Percentiles rank a stretch among this genome's conserved stretches.
Evolutionary conservation across 2,888 invertebrate species (phyloP).

Genomic region (Lobophora halterata): DNA sequence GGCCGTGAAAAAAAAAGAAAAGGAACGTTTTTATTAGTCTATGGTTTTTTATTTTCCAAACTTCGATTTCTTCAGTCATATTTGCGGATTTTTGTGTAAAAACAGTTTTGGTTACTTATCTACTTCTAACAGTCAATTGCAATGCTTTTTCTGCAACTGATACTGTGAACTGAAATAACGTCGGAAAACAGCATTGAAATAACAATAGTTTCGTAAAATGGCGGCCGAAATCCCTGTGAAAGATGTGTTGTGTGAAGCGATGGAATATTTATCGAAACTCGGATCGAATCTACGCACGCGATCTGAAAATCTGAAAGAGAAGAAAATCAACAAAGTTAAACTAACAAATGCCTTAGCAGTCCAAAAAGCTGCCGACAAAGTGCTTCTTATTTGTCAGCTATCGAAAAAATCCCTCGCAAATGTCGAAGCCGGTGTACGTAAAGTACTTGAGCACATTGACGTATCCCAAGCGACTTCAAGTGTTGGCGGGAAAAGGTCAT

Average conservation of each 20-base stretch:
- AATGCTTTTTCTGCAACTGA: not conserved
- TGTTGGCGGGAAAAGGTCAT: constrained; percentile 40
- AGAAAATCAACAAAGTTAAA: constrained; percentile 59
- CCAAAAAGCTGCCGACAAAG: constrained; percentile 65
- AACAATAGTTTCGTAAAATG: constrained; percentile 45
- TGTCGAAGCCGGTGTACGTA: constrained; percentile 63
- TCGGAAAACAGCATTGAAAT: not conserved
- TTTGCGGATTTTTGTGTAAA: not conserved
- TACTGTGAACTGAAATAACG: not conserved
- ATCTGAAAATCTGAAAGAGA: constrained; percentile 62
- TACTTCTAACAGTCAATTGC: not conserved
- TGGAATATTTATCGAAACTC: constrained; percentile 71
- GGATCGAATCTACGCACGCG: constrained; percentile 65
- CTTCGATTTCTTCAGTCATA: constrained; percentile 27
- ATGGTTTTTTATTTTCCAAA: constrained; percentile 55
- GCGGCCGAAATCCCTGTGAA: constrained; percentile 61
- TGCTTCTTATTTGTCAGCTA: constrained; percentile 68
- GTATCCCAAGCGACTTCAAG: constrained; percentile 39
- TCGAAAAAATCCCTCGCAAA: constrained; percentile 72
- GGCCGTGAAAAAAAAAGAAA: no score
- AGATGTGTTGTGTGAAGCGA: constrained; percentile 67
- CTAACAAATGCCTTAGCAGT: constrained; percentile 64
- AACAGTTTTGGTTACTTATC: not conserved
- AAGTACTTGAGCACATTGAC: constrained; percentile 49
- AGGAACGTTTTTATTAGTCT: constrained; percentile 55